Evolutionary conservation across 2,797 vertebrate genomes (phyloP).

Genomic region (Anabacerthia variegaticeps): DNA sequence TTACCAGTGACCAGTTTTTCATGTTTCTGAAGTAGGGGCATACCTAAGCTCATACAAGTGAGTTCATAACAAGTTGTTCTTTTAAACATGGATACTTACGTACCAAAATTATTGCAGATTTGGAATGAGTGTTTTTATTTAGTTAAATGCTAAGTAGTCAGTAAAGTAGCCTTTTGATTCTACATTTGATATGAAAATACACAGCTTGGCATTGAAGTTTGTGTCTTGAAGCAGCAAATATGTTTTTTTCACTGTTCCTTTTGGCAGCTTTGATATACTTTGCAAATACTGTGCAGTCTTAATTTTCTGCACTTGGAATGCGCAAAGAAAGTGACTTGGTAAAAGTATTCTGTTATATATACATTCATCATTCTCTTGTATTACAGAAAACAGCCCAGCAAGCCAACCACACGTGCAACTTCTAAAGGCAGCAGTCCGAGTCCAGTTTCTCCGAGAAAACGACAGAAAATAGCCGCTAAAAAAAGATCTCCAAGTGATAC

Average conservation of each 20-base stretch:
- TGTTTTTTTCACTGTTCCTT: neutral
- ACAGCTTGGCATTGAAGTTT: neutral
- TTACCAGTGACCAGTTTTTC: neutral
- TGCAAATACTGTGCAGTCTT: neutral
- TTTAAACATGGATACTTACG: neutral
- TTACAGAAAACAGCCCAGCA: constrained; percentile 87
- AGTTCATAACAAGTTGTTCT: neutral
- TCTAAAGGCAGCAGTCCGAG: constrained; percentile 81
- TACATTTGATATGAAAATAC: neutral
- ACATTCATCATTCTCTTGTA: constrained; percentile 9
- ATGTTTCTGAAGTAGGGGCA: neutral
- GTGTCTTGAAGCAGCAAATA: neutral
- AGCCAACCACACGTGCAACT: constrained; percentile 86
- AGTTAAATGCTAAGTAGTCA: neutral
- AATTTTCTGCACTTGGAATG: neutral
- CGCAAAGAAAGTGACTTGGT: neutral
- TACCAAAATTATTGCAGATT: neutral
- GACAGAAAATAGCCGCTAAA: constrained; percentile 72
- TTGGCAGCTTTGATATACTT: neutral
- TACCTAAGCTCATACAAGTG: neutral
- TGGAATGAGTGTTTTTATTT: neutral
- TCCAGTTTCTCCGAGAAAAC: constrained; percentile 69
- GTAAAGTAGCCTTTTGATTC: neutral
- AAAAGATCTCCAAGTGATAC: constrained; percentile 57
- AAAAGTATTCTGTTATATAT: neutral